Conservation (phyloP, 2,888 invertebrate species). For the Elmis aenea region DNA sequence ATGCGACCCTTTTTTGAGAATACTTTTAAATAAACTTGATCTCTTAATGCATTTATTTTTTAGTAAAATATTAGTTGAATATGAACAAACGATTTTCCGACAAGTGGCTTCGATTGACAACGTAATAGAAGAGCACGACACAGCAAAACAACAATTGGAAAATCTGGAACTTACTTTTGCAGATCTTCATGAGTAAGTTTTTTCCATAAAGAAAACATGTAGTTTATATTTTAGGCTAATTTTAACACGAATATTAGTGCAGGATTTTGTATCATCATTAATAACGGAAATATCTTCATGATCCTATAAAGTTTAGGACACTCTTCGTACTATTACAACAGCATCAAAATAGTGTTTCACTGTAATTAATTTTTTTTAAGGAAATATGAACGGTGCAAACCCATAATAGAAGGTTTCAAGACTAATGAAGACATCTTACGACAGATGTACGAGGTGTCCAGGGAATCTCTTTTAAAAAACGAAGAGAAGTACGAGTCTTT, state of each 20-base stretch:
- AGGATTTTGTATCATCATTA: not conserved
- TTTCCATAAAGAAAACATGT: too few species aligned
- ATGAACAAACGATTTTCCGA: constrained; percentile 55
- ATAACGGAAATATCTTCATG: too few species aligned
- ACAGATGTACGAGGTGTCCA: constrained; percentile 65
- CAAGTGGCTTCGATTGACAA: constrained; percentile 53
- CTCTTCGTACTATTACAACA: too few species aligned
- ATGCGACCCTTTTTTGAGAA: too few species aligned
- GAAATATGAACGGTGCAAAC: constrained; percentile 62
- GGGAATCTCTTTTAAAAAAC: constrained; percentile 67
- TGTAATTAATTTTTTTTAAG: constrained; percentile 36
- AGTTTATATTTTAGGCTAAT: too few species aligned
- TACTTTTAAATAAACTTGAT: too few species aligned
- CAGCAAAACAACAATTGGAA: constrained; percentile 56
- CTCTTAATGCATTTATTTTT: too few species aligned
- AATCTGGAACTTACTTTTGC: constrained; percentile 62
- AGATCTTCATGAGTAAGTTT: constrained; percentile 55
- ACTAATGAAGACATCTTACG: constrained; percentile 70
- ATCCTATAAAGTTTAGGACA: too few species aligned
- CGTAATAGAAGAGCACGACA: constrained; percentile 53
- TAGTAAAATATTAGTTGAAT: constrained; percentile 55
- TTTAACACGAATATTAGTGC: too few species aligned
- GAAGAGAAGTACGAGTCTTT: constrained; percentile 83
- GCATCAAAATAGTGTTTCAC: too few species aligned
- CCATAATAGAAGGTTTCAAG: constrained; percentile 65